Percentiles rank a stretch among this genome's conserved stretches.
These are phyloP conservation scores for Camponotus pennsylvanicus DNA, from an alignment of 1,140 invertebrate genomes.

Conservation along the genomic window DNA sequence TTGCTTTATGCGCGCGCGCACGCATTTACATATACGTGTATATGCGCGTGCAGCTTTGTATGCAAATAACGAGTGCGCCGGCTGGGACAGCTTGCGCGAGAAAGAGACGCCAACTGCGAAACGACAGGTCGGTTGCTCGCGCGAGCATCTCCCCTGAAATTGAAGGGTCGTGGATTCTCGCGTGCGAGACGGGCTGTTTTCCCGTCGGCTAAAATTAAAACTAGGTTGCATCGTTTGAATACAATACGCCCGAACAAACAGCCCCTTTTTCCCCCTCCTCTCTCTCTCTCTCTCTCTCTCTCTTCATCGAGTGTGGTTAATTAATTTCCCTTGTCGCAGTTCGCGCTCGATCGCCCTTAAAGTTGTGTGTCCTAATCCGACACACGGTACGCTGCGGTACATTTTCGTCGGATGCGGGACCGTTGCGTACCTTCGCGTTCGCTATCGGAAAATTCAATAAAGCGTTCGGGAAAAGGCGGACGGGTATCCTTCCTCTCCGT, in stretches of 20 bases:
- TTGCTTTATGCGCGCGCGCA: neutral
- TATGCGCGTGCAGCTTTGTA: slow-evolving; percentile 37
- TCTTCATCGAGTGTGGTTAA: slow-evolving; percentile 45
- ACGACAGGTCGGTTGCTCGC: slow-evolving; percentile 36
- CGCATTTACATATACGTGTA: neutral
- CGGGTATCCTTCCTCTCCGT: slow-evolving; percentile 42
- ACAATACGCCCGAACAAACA: slow-evolving; percentile 57
- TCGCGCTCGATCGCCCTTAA: slow-evolving; percentile 44
- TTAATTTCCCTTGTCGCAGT: slow-evolving; percentile 65
- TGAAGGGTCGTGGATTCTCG: slow-evolving; percentile 43
- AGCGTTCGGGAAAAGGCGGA: slow-evolving; percentile 54
- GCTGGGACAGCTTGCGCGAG: slow-evolving; percentile 22
- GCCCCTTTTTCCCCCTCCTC: neutral
- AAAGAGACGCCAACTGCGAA: slow-evolving; percentile 46
- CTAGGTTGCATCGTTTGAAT: slow-evolving; percentile 51
- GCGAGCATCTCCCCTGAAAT: slow-evolving; percentile 23
- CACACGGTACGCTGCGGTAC: slow-evolving; percentile 20
- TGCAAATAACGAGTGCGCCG: slow-evolving; percentile 60
- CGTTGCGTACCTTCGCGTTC: slow-evolving; percentile 34
- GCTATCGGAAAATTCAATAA: slow-evolving; percentile 67
- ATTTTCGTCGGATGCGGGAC: slow-evolving; percentile 45
- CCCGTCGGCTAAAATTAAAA: slow-evolving; percentile 61
- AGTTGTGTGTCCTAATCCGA: slow-evolving; percentile 35
- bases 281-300: neutral
- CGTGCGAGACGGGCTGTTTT: slow-evolving; percentile 26